Conservation (phyloP, 2,113 vertebrate genomes). For the Coracopsis vasa region DNA sequence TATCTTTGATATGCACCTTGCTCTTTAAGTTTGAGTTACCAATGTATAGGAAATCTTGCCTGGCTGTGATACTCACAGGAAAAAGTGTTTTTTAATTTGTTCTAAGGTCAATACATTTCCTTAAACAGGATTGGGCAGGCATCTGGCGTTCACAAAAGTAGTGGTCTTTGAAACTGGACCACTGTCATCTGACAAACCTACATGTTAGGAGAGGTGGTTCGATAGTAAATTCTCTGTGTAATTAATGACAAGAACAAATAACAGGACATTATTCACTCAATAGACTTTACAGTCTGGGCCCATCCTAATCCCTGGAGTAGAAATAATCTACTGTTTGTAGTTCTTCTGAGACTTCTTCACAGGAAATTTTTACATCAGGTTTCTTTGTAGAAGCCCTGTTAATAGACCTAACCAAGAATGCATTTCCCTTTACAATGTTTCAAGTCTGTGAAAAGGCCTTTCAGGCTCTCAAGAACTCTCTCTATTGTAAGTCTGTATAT, state of each 20-base stretch:
- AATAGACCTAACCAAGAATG: slow-evolving; percentile 17
- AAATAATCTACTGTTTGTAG: background rate
- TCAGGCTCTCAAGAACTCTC: slow-evolving; percentile 12
- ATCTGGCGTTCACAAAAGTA: background rate
- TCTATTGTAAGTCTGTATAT: slow-evolving; percentile 25
- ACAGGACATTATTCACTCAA: background rate
- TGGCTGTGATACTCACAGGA: background rate
- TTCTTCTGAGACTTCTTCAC: background rate
- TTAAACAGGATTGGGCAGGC: background rate
- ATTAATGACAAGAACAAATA: background rate
- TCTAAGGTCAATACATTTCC: background rate
- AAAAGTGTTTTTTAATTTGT: background rate
- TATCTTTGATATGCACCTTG: background rate
- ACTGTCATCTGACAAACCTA: background rate
- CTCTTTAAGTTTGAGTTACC: background rate
- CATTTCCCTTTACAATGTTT: slow-evolving; percentile 3
- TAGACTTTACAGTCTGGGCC: background rate
- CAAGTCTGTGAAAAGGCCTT: slow-evolving; percentile 55
- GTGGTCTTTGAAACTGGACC: background rate
- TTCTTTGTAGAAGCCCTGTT: slow-evolving; percentile 34
- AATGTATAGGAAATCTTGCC: background rate
- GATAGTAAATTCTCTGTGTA: background rate
- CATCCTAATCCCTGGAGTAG: background rate
- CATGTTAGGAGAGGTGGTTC: background rate
- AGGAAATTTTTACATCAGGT: slow-evolving; percentile 16